Evolutionary conservation across 2,797 vertebrate genomes (phyloP).

Genomic region (Pampus argenteus): DNA sequence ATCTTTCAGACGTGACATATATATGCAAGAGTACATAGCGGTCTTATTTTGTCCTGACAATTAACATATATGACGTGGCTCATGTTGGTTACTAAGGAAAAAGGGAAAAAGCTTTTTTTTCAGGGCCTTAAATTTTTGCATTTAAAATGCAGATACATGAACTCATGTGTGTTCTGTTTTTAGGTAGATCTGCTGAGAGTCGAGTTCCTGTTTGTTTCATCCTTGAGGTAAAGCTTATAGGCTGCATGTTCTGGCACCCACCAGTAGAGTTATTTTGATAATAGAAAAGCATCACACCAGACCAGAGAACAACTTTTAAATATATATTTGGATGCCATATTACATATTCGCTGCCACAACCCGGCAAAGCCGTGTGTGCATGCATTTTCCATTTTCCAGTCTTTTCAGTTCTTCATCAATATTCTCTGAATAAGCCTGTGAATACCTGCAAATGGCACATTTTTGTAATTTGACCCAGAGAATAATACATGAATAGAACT

Average conservation of each 20-base stretch:
- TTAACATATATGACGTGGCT: slow-evolving; percentile 26
- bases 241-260: slow-evolving; percentile 61
- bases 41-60: not conserved
- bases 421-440: not conserved
- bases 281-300: slow-evolving; percentile 29
- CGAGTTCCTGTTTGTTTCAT: slow-evolving; percentile 30
- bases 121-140: slow-evolving; percentile 9
- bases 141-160: slow-evolving; percentile 21
- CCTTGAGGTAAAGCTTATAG: slow-evolving; percentile 69
- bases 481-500: slow-evolving; percentile 3
- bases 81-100: slow-evolving; percentile 12
- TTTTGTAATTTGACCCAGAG: not conserved
- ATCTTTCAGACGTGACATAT: slow-evolving; percentile 36
- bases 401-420: not conserved
- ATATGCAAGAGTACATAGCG: not conserved
- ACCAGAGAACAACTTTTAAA: slow-evolving; percentile 32
- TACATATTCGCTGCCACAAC: slow-evolving; percentile 10
- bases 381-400: not conserved
- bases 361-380: slow-evolving; percentile 15
- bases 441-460: slow-evolving; percentile 7
- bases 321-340: slow-evolving; percentile 28
- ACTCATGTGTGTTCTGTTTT: slow-evolving; percentile 12
- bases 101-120: slow-evolving; percentile 6
- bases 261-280: slow-evolving; percentile 63
- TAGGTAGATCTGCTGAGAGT: slow-evolving; percentile 24